A percentile compares a stretch with the other conserved stretches of the same genome.
These are phyloP conservation scores for Rosalia funebris DNA, from an alignment of 2,888 invertebrate species.

Conservation along the genomic window DNA sequence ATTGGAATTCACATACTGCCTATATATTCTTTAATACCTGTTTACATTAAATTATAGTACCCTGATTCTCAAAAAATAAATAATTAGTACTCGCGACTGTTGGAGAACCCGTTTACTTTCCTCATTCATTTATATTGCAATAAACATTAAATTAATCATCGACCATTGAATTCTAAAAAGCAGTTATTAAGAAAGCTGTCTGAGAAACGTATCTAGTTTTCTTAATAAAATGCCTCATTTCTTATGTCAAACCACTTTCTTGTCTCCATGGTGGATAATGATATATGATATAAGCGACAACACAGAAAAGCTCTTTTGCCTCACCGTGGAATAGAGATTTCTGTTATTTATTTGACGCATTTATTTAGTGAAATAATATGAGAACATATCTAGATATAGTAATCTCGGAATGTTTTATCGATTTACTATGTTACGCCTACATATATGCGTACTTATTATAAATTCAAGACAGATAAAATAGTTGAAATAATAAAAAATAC, in stretches of 20 bases:
- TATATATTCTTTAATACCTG: too few species aligned
- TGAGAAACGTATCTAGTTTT: neutral
- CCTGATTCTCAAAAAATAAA: too few species aligned
- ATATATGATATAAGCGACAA: neutral
- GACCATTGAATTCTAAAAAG: neutral
- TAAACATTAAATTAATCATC: neutral
- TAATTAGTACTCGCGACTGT: too few species aligned
- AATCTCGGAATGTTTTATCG: neutral
- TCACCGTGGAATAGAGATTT: neutral
- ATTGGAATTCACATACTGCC: too few species aligned
- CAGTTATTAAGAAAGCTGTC: neutral
- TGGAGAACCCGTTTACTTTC: neutral
- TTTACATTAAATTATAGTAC: too few species aligned
- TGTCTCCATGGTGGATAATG: neutral
- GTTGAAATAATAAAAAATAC: conserved; percentile 9
- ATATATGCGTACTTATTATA: neutral
- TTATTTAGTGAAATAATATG: neutral
- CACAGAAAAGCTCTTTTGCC: conserved; percentile 10
- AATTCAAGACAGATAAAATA: neutral
- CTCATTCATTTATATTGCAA: neutral
- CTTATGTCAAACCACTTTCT: neutral
- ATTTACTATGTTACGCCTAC: neutral
- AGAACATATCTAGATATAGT: neutral
- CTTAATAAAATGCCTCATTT: neutral
- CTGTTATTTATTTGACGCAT: neutral